Percentiles rank a stretch among this genome's conserved stretches.
These are phyloP conservation scores for Gnatocerus cornutus DNA, from an alignment of 2,888 invertebrate species.

Conservation along the genomic window DNA sequence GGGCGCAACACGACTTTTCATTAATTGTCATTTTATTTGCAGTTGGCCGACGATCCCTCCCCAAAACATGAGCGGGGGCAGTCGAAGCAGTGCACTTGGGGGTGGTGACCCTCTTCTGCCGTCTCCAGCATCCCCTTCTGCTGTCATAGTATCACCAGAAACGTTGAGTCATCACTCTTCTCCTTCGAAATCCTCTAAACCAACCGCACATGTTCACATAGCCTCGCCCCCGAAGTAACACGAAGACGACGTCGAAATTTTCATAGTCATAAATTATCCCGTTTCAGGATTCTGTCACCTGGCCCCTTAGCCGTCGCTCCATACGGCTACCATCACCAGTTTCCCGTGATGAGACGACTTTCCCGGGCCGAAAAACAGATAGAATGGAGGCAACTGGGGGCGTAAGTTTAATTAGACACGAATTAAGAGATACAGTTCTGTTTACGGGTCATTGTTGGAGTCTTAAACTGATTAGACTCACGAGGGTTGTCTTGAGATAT, in stretches of 20 bases:
- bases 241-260: not conserved
- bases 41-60: constrained; percentile 77
- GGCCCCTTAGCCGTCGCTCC: constrained; percentile 75
- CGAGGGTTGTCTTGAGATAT: constrained; percentile 25
- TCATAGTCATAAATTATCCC: constrained; percentile 37
- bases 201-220: constrained; percentile 53
- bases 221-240: constrained; percentile 51
- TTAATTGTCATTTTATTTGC: constrained; percentile 52
- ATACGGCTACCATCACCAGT: constrained; percentile 73
- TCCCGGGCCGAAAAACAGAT: constrained; percentile 74
- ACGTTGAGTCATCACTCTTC: constrained; percentile 82
- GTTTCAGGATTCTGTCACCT: constrained; percentile 64
- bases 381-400: constrained; percentile 79
- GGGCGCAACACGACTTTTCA: not conserved
- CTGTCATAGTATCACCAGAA: constrained; percentile 84
- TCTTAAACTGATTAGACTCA: constrained; percentile 3
- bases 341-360: constrained; percentile 75
- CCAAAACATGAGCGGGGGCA: constrained; percentile 79
- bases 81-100: constrained; percentile 73
- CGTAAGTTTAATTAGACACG: constrained; percentile 73
- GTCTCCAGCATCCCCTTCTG: constrained; percentile 83
- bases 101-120: constrained; percentile 78
- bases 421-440: constrained; percentile 19
- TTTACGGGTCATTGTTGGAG: constrained; percentile 3
- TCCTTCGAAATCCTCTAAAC: constrained; percentile 69